Evolutionary conservation across 1,140 invertebrate genomes (phyloP), one percentile per base, ranked within the genome.

Genomic region (Drosophila murphyi): DNA sequence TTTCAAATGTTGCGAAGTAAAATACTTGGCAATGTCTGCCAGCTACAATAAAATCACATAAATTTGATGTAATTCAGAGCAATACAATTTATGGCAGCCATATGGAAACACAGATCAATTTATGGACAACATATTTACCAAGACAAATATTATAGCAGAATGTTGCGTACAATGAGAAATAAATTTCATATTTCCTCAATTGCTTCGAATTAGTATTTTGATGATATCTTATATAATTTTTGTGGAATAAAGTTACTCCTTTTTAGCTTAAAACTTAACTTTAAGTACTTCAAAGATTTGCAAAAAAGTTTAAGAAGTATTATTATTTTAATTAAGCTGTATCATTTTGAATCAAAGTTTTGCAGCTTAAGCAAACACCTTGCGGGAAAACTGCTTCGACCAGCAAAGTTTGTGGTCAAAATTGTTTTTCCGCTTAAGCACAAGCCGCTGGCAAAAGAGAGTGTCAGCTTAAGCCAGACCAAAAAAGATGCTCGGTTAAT

Each of bases 401-500:
- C 31, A 12, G 6, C n/a, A 35, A 43, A 2, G 6, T 35, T 35
- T 52, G 51, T 32, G 51, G 51, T 37, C 28, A 10, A 5, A 10
- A 3, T 60, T 47, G n/a, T 34, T 59, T 31, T 29, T 5, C n/a
- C 47, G 41, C 41, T 43, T 41, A 10, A 8, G 5, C 8, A 4
- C 31, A 31, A 51, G 47, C 45, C 47, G 55, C 51, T 43, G 10
- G 39, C 39, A n/a, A 41, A n/a, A 43, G 39, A 43, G 10, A 43
- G 39, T n/a, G 39, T 41, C 39, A 3, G 39, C 39, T n/a, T 43
- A 3, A 20, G 20, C 20, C 20, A n/a, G 5, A 7, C 41, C 7
- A 51, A 45, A 41, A 48, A 43, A 29, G 34, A 60, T 70, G 57
- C 48, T 55, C 57, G 71, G 67, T 80, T 80, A 82, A 82, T 82